Base-by-base conservation (phyloP, 2,888 invertebrate genomes). In the Mellilla xanthometata region DNA sequence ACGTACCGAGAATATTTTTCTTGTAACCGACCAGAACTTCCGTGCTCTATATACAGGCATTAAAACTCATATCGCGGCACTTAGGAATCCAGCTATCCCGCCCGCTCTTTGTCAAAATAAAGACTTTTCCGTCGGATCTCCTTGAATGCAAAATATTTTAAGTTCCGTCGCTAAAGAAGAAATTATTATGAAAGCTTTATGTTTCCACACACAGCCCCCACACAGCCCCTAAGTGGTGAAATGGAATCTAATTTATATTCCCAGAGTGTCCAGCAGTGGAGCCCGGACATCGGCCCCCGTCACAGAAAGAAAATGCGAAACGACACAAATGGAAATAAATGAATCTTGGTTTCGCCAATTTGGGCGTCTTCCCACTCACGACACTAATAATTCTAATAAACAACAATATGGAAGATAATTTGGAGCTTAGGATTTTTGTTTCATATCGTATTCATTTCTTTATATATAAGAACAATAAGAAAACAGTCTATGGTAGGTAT, bases 311-410 rank as follows among this genome's bases (percentile, higher is more conserved):
- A 68, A 71, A 67, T 65, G 58, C 55, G 53, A 58, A 56, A 56
- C 56, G 65, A 71, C 63, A 58, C 61, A 73, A 73, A 75, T 72
- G 72, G 65, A 67, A 72, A 76, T 68, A 69, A 70, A 74, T 72
- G 64, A 68, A 67, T 62, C 59, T 62, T 61, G 58, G 52, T 62
- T 56, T 57, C 31, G 30, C 47, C 52, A 56, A 39, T 34, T 56
- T 56, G 56, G 54, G 35, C 47, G 50, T 53, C 52, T 53, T 56
- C 54, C 44, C 55, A 52, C 42, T 49, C 32, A 49, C 45, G 51
- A 43, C 28, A 45, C 35, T 34, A 26, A 39, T 31, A 27, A 43
- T 43, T 43, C 26, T 40, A 39, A 40, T 29, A 32, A 38, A 29
- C 31, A 39, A 45, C 30, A 29, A 30, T 34, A 30, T 10, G n/a